Evolutionary conservation across 2,797 vertebrate species (phyloP), one percentile per base, ranked within the genome.

Genomic region (Schizopygopsis pylzovi): DNA sequence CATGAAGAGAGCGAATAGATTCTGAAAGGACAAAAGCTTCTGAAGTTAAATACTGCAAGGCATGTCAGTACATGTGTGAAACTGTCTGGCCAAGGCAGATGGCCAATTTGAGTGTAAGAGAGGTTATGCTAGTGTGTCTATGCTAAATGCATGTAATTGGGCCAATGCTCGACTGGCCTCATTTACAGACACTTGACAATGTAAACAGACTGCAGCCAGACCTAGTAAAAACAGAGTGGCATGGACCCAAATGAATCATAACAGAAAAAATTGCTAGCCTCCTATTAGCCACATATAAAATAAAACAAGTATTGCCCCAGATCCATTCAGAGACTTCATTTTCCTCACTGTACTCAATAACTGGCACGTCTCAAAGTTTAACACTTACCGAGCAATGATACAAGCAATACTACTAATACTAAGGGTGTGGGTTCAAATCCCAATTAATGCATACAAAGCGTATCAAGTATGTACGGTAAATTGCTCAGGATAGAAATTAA

Each of bases 111-210:
- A 28, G 52, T 12, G 8, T 12, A 75, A 75, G 33, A 39, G 37
- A 59, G 52, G 52, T 8, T 54, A 25, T 76, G 49, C 20, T 18
- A 16, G 4, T 41, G 76, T 47, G 61, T 65, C 43, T 4, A 5
- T 25, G 79, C 63, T 79, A 75, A 76, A 87, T 87, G 83, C 52
- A 81, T 79, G 59, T 87, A 91, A 89, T 41, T 90, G 83, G 83
- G 89, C 75, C 89, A 88, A 39, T 85, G 45, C 73, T 85, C 33
- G 12, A 78, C 86, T 87, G 83, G 77, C 80, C 80, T 73, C 87
- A 84, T 89, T 90, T 88, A 89, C 73, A 85, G 81, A 49, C 70
- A 81, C 79, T 33, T 2, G 28, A 33, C 28, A 33, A 33, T 33
- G 28, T 56, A 68, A 61, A 28, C 76, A 79, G 71, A 43, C 47